Evolutionary conservation across 2,888 invertebrate species (phyloP).

Genomic region (Stegophylla sp.): DNA sequence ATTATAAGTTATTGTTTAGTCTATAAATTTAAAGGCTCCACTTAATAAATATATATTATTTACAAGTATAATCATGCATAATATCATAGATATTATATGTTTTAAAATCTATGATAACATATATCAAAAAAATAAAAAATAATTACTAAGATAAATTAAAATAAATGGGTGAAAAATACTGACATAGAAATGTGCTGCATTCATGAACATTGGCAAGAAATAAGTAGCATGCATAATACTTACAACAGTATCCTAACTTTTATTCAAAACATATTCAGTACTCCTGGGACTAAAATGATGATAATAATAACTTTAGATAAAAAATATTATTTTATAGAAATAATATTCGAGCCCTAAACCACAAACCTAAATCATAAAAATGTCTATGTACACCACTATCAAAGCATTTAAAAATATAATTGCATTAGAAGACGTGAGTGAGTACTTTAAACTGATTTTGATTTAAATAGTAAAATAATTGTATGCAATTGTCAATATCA

Average conservation of each 20-base stretch:
- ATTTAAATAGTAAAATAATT: not conserved
- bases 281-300: not conserved
- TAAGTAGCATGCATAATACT: conserved; percentile 33
- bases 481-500: too few relatives aligned
- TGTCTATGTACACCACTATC: conserved; percentile 20
- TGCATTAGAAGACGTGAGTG: conserved; percentile 28
- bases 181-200: not conserved
- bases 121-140: conserved; percentile 13
- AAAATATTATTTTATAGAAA: not conserved
- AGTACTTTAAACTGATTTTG: not conserved
- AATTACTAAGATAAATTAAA: not conserved
- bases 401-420: not conserved
- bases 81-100: too few relatives aligned
- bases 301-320: not conserved
- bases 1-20: not conserved
- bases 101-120: too few relatives aligned
- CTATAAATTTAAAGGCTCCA: conserved; percentile 33
- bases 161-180: not conserved
- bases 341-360: not conserved
- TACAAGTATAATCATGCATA: conserved; percentile 21
- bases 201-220: not conserved
- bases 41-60: conserved; percentile 13
- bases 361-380: not conserved
- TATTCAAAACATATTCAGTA: not conserved
- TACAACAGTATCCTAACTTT: not conserved